Evolutionary conservation across 2,888 invertebrate species (phyloP).

Genomic region (Hydrotaea diabolus): DNA sequence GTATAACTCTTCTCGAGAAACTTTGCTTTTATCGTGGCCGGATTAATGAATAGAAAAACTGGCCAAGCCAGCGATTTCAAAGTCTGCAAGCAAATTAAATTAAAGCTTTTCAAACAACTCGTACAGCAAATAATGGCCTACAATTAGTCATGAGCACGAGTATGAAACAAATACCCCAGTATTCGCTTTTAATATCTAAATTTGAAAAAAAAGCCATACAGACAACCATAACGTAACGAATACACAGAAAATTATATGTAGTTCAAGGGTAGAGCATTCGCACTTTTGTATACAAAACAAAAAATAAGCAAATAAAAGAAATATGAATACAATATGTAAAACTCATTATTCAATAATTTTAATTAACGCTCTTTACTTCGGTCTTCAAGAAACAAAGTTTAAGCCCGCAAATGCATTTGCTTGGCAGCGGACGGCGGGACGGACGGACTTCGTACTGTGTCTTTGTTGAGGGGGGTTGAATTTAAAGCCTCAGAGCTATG

Average conservation of each 20-base stretch:
- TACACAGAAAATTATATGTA: slow-evolving; percentile 57
- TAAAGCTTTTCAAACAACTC: background rate
- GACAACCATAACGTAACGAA: background rate
- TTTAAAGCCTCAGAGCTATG: background rate
- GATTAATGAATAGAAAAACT: slow-evolving; percentile 13
- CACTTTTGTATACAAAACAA: slow-evolving; percentile 50
- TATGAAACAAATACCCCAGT: background rate
- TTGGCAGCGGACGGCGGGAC: background rate
- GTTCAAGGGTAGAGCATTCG: slow-evolving; percentile 62
- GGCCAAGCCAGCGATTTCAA: background rate
- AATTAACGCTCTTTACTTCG: slow-evolving; percentile 13
- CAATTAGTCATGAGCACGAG: slow-evolving; percentile 31
- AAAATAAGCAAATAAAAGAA: background rate
- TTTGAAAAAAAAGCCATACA: background rate
- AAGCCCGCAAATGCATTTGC: slow-evolving; percentile 12
- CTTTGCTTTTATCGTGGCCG: background rate
- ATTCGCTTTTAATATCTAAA: slow-evolving; percentile 6
- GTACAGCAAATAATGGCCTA: slow-evolving; percentile 26
- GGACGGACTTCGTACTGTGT: background rate
- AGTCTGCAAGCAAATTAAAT: slow-evolving; percentile 20
- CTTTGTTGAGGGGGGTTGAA: background rate
- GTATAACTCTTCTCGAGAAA: slow-evolving; percentile 10
- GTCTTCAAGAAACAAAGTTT: background rate
- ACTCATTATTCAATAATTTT: slow-evolving; percentile 25
- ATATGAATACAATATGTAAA: background rate